phyloP scores from a whole-genome alignment of 2,113 vertebrate species.

The Sialia sialis region DNA sequence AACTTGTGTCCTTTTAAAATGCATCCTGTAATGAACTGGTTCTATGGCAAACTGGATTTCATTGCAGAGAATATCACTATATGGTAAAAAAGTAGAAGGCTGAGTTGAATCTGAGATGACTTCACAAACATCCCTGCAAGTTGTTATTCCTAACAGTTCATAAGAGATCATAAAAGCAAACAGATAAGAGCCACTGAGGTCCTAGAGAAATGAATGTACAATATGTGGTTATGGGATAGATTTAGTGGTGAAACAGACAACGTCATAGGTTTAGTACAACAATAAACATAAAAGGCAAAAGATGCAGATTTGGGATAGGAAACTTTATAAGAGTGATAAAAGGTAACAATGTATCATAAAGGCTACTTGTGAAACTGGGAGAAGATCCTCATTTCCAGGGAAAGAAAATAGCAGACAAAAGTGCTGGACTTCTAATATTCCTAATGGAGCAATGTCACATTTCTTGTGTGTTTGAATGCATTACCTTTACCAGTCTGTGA shows the following conservation, averaged over 20 bases:
- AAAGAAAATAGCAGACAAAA: neutral
- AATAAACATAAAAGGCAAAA: slow-evolving; percentile 55
- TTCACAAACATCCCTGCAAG: slow-evolving; percentile 67
- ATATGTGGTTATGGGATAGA: slow-evolving; percentile 59
- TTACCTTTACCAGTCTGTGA: neutral
- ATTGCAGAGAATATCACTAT: neutral
- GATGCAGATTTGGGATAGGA: slow-evolving; percentile 53
- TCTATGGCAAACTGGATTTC: slow-evolving; percentile 38
- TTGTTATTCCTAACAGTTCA: slow-evolving; percentile 69
- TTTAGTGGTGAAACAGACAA: slow-evolving; percentile 48
- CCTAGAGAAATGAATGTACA: slow-evolving; percentile 64
- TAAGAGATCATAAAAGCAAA: slow-evolving; percentile 68
- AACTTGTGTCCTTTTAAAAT: slow-evolving; percentile 37
- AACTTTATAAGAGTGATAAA: slow-evolving; percentile 56
- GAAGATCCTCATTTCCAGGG: neutral
- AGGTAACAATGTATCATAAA: slow-evolving; percentile 8
- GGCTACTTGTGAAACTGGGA: neutral
- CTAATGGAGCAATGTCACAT: neutral
- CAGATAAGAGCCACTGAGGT: slow-evolving; percentile 64
- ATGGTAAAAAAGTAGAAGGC: slow-evolving; percentile 38
- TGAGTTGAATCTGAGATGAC: slow-evolving; percentile 44
- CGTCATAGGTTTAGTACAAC: slow-evolving; percentile 21
- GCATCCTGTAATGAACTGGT: slow-evolving; percentile 46
- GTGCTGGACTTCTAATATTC: neutral
- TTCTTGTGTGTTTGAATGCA: neutral